Base-by-base conservation (phyloP, 2,888 invertebrate species). In the Drosophila neonasuta region DNA sequence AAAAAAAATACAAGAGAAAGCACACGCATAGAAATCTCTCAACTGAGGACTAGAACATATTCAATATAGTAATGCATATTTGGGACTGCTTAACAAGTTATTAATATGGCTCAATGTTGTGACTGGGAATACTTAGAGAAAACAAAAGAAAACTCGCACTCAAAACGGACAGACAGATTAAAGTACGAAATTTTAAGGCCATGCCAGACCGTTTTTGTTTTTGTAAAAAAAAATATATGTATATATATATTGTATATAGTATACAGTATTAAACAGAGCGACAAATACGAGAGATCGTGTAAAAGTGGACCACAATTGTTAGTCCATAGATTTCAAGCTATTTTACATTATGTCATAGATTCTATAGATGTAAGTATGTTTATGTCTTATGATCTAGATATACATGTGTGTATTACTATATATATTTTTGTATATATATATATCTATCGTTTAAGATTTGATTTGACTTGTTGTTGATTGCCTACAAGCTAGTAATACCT, bases 401-500 rank as follows among this genome's bases (percentile, higher is more conserved):
- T 59, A 32, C 36, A 44, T 56, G 36, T 41, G 39, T 41, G 36
- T 51, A 50, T 36, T 76, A 46, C 55, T 56, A 29, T 67, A 41
- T 59, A 17, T 55, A 44, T 66, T n/a, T 36, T 24, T 24, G 20
- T 20, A 20, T 20, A 20, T 20, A 20, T 20, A 59, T 49, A 9
- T 32, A 30, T 59, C 49, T 45, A 80, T 68, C 62, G 66, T 72
- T 64, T 71, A 80, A 66, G 68, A 74, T 81, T 81, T 82, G 79
- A 75, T 84, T 74, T 77, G 74, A 80, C 77, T 81, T 81, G 68
- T 80, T 80, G 75, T 80, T 81, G 79, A 80, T 79, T 77, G 85
- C 82, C 87, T 88, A 87, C 77, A 82, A 86, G 80, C 88, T 88
- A 88, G 80, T 88, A 88, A 88, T 88, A 88, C 87, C 87, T 87